Percentiles rank a stretch among this genome's conserved stretches.
Evolutionary conservation across 2,797 vertebrate species (phyloP).

Genomic region (Premnoplex brunnescens): DNA sequence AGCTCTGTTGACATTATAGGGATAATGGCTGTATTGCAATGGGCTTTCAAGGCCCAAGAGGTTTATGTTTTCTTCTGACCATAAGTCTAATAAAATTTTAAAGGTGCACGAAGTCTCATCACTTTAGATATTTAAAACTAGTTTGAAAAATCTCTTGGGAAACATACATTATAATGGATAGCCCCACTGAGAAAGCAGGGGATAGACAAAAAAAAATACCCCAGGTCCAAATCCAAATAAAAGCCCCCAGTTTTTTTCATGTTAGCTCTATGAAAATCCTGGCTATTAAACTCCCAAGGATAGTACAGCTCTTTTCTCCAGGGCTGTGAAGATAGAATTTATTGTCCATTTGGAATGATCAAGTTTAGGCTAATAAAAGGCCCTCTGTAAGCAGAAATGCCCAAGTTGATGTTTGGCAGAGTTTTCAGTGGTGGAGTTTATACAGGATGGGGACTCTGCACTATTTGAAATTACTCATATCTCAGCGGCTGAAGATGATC

Average conservation of each 20-base stretch:
- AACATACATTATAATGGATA: neutral
- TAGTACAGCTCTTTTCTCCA: neutral
- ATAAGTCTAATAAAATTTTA: constrained; percentile 54
- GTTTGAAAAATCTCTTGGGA: constrained; percentile 13
- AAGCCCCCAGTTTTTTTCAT: neutral
- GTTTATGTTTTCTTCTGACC: constrained; percentile 56
- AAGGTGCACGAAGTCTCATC: constrained; percentile 48
- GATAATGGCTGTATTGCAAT: constrained; percentile 45
- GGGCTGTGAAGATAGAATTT: constrained; percentile 52
- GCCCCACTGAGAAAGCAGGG: neutral
- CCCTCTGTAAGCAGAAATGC: constrained; percentile 48
- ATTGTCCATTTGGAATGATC: constrained; percentile 60
- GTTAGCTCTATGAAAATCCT: constrained; percentile 29
- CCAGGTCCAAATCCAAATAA: neutral
- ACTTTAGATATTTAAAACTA: constrained; percentile 59
- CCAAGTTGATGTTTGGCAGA: constrained; percentile 47
- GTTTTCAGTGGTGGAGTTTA: constrained; percentile 23
- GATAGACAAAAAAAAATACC: neutral
- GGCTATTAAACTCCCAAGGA: constrained; percentile 21
- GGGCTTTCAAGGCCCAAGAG: constrained; percentile 57
- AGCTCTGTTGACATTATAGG: constrained; percentile 53
- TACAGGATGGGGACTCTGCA: neutral
- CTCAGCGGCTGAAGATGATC: constrained; percentile 28
- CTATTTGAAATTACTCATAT: neutral
- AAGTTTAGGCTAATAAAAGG: constrained; percentile 58